Percentiles rank a stretch among this genome's conserved stretches.
phyloP scores from a whole-genome alignment of 2,113 vertebrate species.

The Dasyurus viverrinus region DNA sequence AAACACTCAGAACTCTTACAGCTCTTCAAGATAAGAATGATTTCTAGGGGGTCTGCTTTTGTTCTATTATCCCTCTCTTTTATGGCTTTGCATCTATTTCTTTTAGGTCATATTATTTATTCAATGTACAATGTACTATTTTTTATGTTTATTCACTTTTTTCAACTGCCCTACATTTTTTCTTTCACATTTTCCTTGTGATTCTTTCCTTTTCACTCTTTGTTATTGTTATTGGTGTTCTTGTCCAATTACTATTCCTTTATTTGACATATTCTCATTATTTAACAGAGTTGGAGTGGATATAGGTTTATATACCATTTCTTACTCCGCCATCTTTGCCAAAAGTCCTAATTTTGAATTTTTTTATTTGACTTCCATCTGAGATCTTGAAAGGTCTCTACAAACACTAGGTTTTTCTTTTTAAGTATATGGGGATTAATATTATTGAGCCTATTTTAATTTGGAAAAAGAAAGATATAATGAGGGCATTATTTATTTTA shows the following conservation, averaged over 20 bases:
- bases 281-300: not conserved
- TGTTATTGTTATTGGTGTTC: not conserved
- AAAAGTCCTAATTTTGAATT: not conserved
- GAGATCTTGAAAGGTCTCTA: conserved; percentile 13
- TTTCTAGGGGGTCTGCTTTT: not conserved
- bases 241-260: not conserved
- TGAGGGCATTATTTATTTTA: not conserved
- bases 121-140: not conserved
- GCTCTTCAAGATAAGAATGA: not conserved
- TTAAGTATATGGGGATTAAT: not conserved
- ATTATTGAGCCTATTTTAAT: not conserved
- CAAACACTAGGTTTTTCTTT: not conserved
- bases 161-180: not conserved
- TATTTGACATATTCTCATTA: not conserved
- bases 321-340: not conserved
- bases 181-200: not conserved
- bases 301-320: not conserved
- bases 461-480: not conserved
- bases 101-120: not conserved
- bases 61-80: not conserved
- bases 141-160: not conserved
- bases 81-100: not conserved
- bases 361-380: not conserved
- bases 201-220: not conserved
- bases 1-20: not conserved